These are phyloP conservation scores for Phalacrocorax carbo DNA, from an alignment of 2,113 vertebrate genomes.

Conservation along the genomic window DNA sequence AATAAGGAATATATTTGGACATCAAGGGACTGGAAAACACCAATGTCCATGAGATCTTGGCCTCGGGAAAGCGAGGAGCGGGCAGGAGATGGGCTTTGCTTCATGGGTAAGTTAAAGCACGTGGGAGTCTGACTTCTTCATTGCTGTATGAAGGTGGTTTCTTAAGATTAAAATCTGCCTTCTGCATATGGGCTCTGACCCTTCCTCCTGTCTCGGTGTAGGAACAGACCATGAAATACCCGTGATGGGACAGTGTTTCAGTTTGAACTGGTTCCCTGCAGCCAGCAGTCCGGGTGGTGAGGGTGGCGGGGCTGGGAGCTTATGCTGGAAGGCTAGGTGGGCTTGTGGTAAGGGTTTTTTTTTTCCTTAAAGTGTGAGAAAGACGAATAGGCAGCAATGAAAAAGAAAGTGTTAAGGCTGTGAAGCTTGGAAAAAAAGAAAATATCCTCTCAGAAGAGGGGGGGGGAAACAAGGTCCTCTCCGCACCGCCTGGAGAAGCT, in stretches of 20 bases:
- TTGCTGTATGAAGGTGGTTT: not conserved
- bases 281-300: fast-evolving
- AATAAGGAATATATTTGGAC: not conserved
- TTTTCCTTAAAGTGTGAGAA: not conserved
- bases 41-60: fast-evolving
- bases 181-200: not conserved
- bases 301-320: too few relatives aligned
- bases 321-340: fast-evolving
- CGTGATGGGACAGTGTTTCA: fast-evolving
- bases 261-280: fast-evolving
- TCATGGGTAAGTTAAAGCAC: not conserved
- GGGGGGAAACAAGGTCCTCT: too few relatives aligned
- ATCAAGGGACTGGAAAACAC: not conserved
- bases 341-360: not conserved
- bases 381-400: fast-evolving
- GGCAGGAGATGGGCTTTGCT: not conserved
- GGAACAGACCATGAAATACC: fast-evolving
- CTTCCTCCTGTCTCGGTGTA: too few relatives aligned
- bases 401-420: fast-evolving
- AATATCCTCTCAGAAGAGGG: not conserved
- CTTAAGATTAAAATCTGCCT: not conserved
- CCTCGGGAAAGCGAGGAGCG: not conserved
- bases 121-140: not conserved
- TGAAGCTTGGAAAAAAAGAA: not conserved
- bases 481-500: too few relatives aligned